Base-by-base conservation (phyloP, 2,797 vertebrate species). In the Falco naumanni region DNA sequence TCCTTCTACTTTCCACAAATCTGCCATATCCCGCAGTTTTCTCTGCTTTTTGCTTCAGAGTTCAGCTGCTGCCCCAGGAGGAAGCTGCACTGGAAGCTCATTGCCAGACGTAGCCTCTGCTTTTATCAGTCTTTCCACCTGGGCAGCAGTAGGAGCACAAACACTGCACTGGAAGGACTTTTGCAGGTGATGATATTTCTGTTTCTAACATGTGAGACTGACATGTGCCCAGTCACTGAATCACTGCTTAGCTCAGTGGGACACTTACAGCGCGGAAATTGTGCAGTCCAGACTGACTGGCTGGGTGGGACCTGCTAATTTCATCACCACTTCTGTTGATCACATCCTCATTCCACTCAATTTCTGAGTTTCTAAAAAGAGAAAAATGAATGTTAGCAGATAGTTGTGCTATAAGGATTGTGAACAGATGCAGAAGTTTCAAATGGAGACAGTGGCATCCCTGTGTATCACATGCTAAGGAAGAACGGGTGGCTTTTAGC, bases 191-290 rank as follows among this genome's bases (percentile, higher is more conserved):
- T 65, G 15, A 3, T 21, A 57, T 37, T 68, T 79, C 50, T 63
- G 22, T 69, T 47, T 48, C 26, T 53, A 22, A 31, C 14, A 15
- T 11, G 13, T 51, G 22, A 76, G 37, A 34, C 26, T 65, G 57
- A 26, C 0, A 0, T 37, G 28, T 37, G 12, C 28, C 21, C 78
- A 79, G 82, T 13, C 31, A 50, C 54, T 76, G 59, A 72, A 57
- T 79, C 41, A 39, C 37, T 53, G n/a, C 50, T 76, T 68, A 89
- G 29, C 51, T 84, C 54, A 24, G n/a, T n/a, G 63, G n/a, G 48
- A 76, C 16, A 24, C 48, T 81, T 13, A 15, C 5, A 45, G 34
- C 0, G 0, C 1, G 5, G 34, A 65, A 83, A 88, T 11, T 39
- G 13, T 34, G 54, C n/a, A 21, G 41, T 60, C 10, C 50, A 54